Conservation (phyloP, 2,888 invertebrate species). For the Drosophila mercatorum region DNA sequence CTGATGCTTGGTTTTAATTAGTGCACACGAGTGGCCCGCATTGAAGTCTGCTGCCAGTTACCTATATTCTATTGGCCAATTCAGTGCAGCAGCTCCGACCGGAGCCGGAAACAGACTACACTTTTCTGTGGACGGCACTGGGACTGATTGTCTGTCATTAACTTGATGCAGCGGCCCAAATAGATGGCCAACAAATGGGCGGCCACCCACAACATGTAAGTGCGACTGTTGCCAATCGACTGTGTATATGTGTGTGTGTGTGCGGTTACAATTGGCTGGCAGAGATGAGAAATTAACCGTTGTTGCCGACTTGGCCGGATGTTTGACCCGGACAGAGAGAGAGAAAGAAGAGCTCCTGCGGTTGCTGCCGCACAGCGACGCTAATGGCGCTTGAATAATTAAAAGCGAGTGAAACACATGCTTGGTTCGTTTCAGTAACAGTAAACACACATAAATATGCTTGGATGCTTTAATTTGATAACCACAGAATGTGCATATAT, state of each 20-base stretch:
- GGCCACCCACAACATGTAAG: conserved; percentile 46
- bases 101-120: conserved; percentile 37
- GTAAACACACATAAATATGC: conserved; percentile 12
- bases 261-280: conserved; percentile 41
- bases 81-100: conserved; percentile 70
- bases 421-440: conserved; percentile 9
- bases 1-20: conserved; percentile 81
- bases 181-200: conserved; percentile 27
- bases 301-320: conserved; percentile 55
- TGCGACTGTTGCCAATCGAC: conserved; percentile 26
- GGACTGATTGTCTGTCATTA: conserved; percentile 74
- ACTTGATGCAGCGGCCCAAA: conserved; percentile 57
- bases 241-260: neutral
- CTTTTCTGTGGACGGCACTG: conserved; percentile 31
- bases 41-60: conserved; percentile 28
- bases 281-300: conserved; percentile 52
- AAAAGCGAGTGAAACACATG: conserved; percentile 30
- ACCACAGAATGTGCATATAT: conserved; percentile 5
- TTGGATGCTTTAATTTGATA: conserved; percentile 12
- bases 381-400: conserved; percentile 70
- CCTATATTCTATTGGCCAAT: conserved; percentile 79
- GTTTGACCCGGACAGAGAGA: conserved; percentile 32
- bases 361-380: conserved; percentile 39
- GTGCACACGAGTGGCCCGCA: conserved; percentile 66
- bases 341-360: conserved; percentile 63